Evolutionary conservation across 2,888 invertebrate species (phyloP), one percentile per base, ranked within the genome.

Genomic region (Nymphalis c-album): DNA sequence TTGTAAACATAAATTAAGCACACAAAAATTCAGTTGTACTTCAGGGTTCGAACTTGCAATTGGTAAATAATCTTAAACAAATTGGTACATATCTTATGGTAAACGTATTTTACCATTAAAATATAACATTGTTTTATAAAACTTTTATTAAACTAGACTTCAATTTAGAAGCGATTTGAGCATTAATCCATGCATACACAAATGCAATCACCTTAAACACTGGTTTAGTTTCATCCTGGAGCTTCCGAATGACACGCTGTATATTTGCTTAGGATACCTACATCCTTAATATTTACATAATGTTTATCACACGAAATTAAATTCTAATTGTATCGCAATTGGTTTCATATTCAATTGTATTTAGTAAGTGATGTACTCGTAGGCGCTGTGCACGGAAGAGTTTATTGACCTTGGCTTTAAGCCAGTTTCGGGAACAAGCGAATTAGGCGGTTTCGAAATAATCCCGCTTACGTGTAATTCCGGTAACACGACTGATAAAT

Each of bases 211-310:
- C 77, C 78, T 81, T 79, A 82, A 73, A 73, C 79, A 82, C 86
- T 72, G 75, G 75, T 69, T 71, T 78, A 79, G 82, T 85, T 60
- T 53, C 69, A 67, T 80, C 80, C 82, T 78, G 79, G 75, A 76
- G 85, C 86, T 84, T 78, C 85, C 79, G 82, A 78, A 80, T 82
- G 84, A 86, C 88, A 86, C 84, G 82, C 85, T 80, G 86, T 86
- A 82, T 88, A 86, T 91, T 91, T 91, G 80, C 86, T 90, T 89
- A 90, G 90, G 91, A 87, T 86, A n/a, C n/a, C n/a, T n/a, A 83
- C 85, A 85, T 82, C 87, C 86, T 85, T 79, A 78, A 78, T 85
- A 88, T 88, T 89, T 89, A 86, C 86, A 85, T 85, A 82, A 73
- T 70, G 63, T 48, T 60, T 55, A 70, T 71, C 77, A 78, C 68